Evolutionary conservation across 2,888 invertebrate genomes (phyloP), one percentile per base, ranked within the genome.

Genomic region (Drosophila vallismaia): DNA sequence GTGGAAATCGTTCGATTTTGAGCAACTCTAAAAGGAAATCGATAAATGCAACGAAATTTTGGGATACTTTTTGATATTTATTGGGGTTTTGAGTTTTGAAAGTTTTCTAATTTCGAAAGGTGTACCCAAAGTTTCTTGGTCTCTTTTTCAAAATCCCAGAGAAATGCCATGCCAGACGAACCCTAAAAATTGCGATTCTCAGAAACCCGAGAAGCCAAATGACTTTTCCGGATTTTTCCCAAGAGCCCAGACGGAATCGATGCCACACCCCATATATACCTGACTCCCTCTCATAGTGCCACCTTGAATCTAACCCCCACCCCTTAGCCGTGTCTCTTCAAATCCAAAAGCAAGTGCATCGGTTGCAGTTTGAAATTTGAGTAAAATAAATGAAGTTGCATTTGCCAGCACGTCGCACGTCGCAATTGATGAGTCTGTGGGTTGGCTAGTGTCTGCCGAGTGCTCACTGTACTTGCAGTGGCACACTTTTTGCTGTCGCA

Each of bases 341-440:
- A 24, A 10, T 42, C 10, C 42, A 14, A 44, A 44, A 19, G 50
- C 54, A 73, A 73, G 69, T 79, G 69, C 72, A 48, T 60, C 59
- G 59, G 74, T 56, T 79, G 79, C 66, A 79, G 64, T 63, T 75
- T 31, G 46, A 71, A 78, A 71, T 76, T 74, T 76, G 71, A 74
- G 76, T 72, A 72, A 68, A 74, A 70, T 67, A 70, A 84, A 77
- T 85, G 85, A 85, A 79, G 77, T 79, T 81, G 72, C 78, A 74
- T 72, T 78, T 77, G 52, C 62, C 53, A 46, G 54, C 52, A 44
- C 56, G 56, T 44, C 24, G 63, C 71, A 57, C 56, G 56, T 44
- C 24, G 63, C 71, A 57, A 71, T 57, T 71, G 71, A 63, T 71
- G 71, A 56, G 55, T 36, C 31, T 48, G 40, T 45, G 46, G 9